Conservation (phyloP, 2,797 vertebrate species). For the Sebastes flavidus region DNA sequence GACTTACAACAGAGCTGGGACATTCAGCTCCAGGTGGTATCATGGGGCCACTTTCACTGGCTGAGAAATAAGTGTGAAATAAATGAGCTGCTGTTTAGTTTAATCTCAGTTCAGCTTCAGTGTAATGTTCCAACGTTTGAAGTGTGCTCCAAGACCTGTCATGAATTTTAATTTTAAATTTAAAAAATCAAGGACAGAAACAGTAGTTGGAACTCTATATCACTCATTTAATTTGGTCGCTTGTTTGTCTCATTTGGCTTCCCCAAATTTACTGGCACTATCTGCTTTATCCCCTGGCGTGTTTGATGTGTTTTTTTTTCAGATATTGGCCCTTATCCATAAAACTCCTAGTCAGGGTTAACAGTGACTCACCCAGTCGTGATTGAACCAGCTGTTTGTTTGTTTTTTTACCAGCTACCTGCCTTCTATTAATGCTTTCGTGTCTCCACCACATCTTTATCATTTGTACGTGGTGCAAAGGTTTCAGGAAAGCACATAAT, state of each 20-base stretch:
- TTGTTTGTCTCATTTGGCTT: background rate
- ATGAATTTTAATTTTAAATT: background rate
- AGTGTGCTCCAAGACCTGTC: background rate
- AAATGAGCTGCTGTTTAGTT: background rate
- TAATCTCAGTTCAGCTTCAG: background rate
- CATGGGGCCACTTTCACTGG: conserved; percentile 13
- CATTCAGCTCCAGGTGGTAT: conserved; percentile 26
- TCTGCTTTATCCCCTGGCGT: background rate
- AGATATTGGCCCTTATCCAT: conserved; percentile 1
- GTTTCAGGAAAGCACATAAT: background rate
- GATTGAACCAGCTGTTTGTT: conserved; percentile 5
- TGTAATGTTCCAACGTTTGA: background rate
- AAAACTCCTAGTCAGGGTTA: conserved; percentile 1
- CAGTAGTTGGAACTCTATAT: background rate
- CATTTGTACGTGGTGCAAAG: background rate
- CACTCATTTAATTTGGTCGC: background rate
- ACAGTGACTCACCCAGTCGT: conserved; percentile 27
- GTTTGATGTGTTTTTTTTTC: conserved; percentile 11
- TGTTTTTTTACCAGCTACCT: background rate
- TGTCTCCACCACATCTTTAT: background rate
- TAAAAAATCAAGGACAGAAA: background rate
- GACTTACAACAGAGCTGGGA: conserved; percentile 21
- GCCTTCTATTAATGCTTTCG: background rate
- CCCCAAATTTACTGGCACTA: background rate
- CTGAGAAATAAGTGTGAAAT: conserved; percentile 17